Evolutionary conservation across 2,888 invertebrate species (phyloP), one percentile per base, ranked within the genome.

Genomic region (Pegoplata infirma): DNA sequence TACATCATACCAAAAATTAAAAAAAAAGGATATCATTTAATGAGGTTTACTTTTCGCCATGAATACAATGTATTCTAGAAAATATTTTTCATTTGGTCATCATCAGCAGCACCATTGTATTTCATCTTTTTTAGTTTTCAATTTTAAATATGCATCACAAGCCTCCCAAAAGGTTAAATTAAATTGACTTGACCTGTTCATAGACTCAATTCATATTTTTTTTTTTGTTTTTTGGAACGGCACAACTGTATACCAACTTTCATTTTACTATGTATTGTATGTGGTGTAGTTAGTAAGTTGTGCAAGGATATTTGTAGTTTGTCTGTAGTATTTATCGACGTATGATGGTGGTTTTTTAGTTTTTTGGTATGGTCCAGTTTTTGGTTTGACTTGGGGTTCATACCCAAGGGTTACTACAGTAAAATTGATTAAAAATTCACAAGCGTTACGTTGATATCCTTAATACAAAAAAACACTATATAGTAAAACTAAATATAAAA

Each of bases 401-500:
- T 78, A 79, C 79, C 71, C 79, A 40, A 72, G 80, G 76, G 80
- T 74, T 74, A 73, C 75, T 72, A 76, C 59, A 75, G 75, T 67
- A 72, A 81, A 81, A 82, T 80, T 86, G 84, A 87, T 87, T 87
- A 87, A 87, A 87, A 86, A 87, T 87, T 86, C 86, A 87, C 84
- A 84, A 81, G 80, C 82, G 80, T 80, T 76, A 79, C 81, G 80
- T n/a, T n/a, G n/a, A 71, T 75, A 75, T 47, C 63, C 75, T 68
- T 72, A 59, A 68, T 53, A 63, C 68, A 56, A 64, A 68, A 10
- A 36, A 36, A 12, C 5, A 40, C n/a, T 40, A 12, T 32, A n/a
- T 5, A 71, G 32, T 69, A 66, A 66, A 66, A 58, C 53, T 64
- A 66, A 56, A 72, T 55, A 72, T 49, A 67, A 49, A 63, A 69